Base-by-base conservation (phyloP, 2,888 invertebrate genomes). In the Calliopum simillimum region DNA sequence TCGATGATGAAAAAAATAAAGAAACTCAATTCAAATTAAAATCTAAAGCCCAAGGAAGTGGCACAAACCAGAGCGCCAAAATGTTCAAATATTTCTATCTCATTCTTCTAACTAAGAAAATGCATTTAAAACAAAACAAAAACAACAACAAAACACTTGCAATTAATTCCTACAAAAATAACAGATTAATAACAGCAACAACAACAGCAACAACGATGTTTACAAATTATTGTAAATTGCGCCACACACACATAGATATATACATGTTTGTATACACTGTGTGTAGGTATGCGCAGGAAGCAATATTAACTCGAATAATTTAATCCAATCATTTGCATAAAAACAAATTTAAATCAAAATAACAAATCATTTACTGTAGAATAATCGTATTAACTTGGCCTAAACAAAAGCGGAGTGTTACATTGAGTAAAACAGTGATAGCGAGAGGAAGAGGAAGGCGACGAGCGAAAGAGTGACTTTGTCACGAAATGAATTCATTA, bases 151-250 rank as follows among this genome's bases (percentile, higher is more conserved):
- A 33, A 33, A 70, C 51, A 65, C 49, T 61, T n/a, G 58, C 59
- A 70, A 65, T 70, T 66, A 70, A 68, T 68, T 55, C 68, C 53
- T 43, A 44, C 44, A 68, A 55, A 49, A 25, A 64, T 51, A 68
- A 68, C 62, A 46, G 46, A 33, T 56, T 66, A 66, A 66, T 47
- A 47, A 23, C n/a, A 66, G 21, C 56, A 53, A 62, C 63, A 49
- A 16, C 63, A 23, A 63, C 61, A 23, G 46, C 47, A 49, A 64
- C 51, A 14, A 49, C 12, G 47, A 49, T 25, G 33, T 14, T 25
- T n/a, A 49, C n/a, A 49, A 58, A 56, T 21, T 25, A n/a, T 33
- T 51, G 49, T n/a, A 23, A 58, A 41, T 44, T 19, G 12, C 46
- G 21, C 8, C 1, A 43, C 16, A 19, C 16, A 44, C 56, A 56